Evolutionary conservation across 2,888 invertebrate genomes (phyloP), one percentile per base, ranked within the genome.

Genomic region (Deroplatys truncata): DNA sequence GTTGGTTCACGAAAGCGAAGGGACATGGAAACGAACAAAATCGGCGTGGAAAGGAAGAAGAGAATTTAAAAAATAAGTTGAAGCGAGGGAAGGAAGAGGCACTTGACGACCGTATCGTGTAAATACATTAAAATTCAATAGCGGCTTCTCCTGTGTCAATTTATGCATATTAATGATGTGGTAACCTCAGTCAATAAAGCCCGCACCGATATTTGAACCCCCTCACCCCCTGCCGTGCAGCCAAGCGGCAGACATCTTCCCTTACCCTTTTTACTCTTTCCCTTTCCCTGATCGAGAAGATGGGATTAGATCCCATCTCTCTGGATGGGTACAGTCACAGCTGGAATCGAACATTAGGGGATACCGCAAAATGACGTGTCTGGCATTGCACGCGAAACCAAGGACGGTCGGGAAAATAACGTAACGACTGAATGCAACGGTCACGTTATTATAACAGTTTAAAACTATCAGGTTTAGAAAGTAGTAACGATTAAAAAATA

Each of bases 121-220:
- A 88, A 89, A 90, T 89, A 89, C 90, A 90, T 90, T 90, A 89
- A 89, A 89, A 90, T 89, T 90, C 90, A 90, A 90, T 90, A 89
- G 89, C 88, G 84, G 83, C 87, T 87, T 83, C 29, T n/a, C 84
- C 88, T 90, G 86, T 88, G 90, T 88, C 90, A 90, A 90, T 88
- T 90, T 90, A 90, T 90, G 88, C 90, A 90, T 90, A 90, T 90
- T 90, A 90, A 90, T 90, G 90, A 88, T 35, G 82, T 87, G 87
- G 82, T 83, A 83, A 83, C 56, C 56, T 72, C 87, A 82, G 87
- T 87, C 87, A 87, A 87, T 87, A 87, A 82, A 72, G 56, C 56
- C 20, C 56, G 56, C 87, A 16, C 35, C 35, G 35, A 56, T 82
- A 82, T 87, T 87, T 82, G 82, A 82, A n/a, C 43, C 56, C 25